Base-by-base conservation (phyloP, 2,113 vertebrate species). In the Perca flavescens region DNA sequence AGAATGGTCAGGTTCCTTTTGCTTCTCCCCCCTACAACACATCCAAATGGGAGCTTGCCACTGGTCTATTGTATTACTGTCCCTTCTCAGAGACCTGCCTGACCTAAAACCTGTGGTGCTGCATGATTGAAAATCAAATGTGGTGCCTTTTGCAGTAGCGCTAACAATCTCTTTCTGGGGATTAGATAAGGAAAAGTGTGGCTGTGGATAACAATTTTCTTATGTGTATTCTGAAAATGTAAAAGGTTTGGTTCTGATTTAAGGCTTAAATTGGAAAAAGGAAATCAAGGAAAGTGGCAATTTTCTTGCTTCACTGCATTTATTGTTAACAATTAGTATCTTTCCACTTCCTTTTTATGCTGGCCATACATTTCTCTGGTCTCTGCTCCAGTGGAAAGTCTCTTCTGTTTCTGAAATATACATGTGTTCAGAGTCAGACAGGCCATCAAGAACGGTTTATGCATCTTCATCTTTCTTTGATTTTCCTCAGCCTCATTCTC, bases 1-100 rank as follows among this genome's bases (percentile, higher is more conserved):
- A 94, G 89, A 94, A 88, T 91, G 82, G 89, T 74, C 11, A 77
- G 82, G 86, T 49, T 89, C 86, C 86, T 89, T 93, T 91, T 83
- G 76, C 90, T 78, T 88, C 87, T 91, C 82, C 34, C 31, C 80
- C 85, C 90, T 92, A 90, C 87, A 86, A 91, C 88, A 86, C 90
- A 93, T 90, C 84, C 85, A 93, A 90, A 88, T 91, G 88, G 91
- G 83, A 74, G 83, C 90, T 87, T 94, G 92, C 91, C 89, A 89
- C 94, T 94, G 92, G 43, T 93, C 91, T 92, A 92, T 94, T 95
- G 92, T 92, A 90, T 92, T 90, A 85, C 84, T 80, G 84, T 87
- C 88, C 84, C 87, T 87, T 83, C 85, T 84, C 76, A 12, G 79
- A 88, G 82, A 93, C 89, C 83, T 65, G 77, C 15, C 87, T 86